Evolutionary conservation across 2,113 vertebrate species (phyloP), one percentile per base, ranked within the genome.

Genomic region (Syngnathus scovelli): DNA sequence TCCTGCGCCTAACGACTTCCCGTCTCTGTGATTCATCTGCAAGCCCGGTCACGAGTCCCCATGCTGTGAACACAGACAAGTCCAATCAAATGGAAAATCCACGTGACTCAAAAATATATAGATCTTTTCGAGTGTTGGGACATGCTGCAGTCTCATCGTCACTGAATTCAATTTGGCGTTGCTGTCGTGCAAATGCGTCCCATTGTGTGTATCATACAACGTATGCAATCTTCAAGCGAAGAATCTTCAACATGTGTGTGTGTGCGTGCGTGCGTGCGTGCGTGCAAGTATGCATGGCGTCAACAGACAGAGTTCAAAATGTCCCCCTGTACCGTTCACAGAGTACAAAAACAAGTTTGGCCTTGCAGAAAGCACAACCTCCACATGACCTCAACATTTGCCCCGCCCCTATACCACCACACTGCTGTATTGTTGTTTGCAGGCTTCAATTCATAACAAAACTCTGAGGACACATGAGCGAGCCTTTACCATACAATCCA

Each of bases 281-380:
- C 27, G 2, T 33, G 27, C 27, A 33, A 33, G 27, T 33, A 33
- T 33, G 27, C 27, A 67, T 5, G 0, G 16, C 5, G 12, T 67
- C 56, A 69, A 63, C 63, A 43, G 2, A 43, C 16, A 52, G 44
- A 60, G 33, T 60, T 60, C 44, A 69, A 60, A 72, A 76, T 69
- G 59, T 79, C 51, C 64, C n/a, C 19, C 48, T 54, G 51, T 43
- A 37, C 77, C 66, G 75, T 72, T 59, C 52, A 75, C 19, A 4
- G 44, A 61, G 11, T n/a, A 52, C 54, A 55, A 74, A 55, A 78
- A 78, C 69, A 72, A 36, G 66, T 64, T 52, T 55, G 10, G 10
- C 58, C 48, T 58, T 11, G 19, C 48, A 58, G n/a, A 12, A 16
- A 71, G 21, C 11, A 54, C 19, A 19, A 58, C 56, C 51, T 64